Base-by-base conservation (phyloP, 2,797 vertebrate species). In the Microctenopoma stevenorrisi region DNA sequence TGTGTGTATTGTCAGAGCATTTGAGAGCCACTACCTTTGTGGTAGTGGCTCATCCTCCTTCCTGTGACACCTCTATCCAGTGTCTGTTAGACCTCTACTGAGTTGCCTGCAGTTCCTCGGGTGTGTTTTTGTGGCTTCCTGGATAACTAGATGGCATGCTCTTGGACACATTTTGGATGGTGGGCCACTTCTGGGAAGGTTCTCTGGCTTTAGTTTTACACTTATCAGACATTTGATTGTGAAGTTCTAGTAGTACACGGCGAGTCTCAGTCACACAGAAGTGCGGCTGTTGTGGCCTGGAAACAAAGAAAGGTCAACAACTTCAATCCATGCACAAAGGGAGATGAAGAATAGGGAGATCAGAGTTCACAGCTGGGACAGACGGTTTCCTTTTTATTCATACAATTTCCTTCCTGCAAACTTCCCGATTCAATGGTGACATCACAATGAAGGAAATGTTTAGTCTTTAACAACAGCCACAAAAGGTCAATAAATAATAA, bases 341-440 rank as follows among this genome's bases (percentile, higher is more conserved):
- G 64, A 84, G 76, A 68, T 85, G 72, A 85, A 89, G 77, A 91
- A 87, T 89, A 63, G 76, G 64, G 86, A 82, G 74, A 78, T 78
- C 85, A 67, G 25, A 68, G 76, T 58, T 75, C 70, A 77, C 70
- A 62, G 64, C 48, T 67, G 28, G 55, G 58, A 61, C 70, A 72
- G 63, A 79, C 72, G 71, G 14, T 74, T 85, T 84, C 74, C 74
- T 84, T 83, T 49, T 26, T 12, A 12, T 4, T 55, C 35, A n/a
- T n/a, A 43, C 10, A 4, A n/a, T 74, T 85, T 83, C 76, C 81
- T 88, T 83, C 83, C 53, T 51, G 38, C 47, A 40, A 3, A 46
- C 42, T 56, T 58, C 47, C 55, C 42, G 14, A 38, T 60, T 30
- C 30, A 40, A 9, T 4, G 18, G 12, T 68, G 68, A 76, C 69